phyloP scores from a whole-genome alignment of 1,140 invertebrate genomes.

The Hylaeus volcanicus region DNA sequence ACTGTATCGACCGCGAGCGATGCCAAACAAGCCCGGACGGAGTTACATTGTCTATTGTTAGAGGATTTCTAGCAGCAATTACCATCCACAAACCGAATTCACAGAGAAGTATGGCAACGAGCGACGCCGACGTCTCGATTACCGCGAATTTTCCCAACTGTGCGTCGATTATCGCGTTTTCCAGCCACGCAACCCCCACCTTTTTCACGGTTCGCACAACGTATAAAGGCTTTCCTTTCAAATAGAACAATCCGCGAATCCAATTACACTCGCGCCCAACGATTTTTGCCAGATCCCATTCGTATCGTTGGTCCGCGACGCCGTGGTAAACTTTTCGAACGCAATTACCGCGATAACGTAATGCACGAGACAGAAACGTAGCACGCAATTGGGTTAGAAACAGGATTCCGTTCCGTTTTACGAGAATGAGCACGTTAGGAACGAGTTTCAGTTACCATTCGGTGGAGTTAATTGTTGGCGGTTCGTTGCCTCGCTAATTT shows the following conservation, averaged over 20 bases:
- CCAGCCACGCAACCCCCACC: slow-evolving; percentile 16
- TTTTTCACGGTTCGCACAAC: slow-evolving; percentile 24
- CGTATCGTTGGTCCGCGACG: neutral
- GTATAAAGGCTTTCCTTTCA: neutral
- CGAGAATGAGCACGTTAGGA: neutral
- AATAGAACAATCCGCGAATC: neutral
- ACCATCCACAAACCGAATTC: slow-evolving; percentile 36
- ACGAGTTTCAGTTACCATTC: neutral
- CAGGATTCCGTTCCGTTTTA: neutral
- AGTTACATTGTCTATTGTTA: slow-evolving; percentile 56
- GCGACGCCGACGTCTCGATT: slow-evolving; percentile 8
- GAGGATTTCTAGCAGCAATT: slow-evolving; percentile 43
- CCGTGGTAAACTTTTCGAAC: neutral
- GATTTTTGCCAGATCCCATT: slow-evolving; percentile 1
- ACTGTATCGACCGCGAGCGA: slow-evolving; percentile 7
- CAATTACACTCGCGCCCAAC: slow-evolving; percentile 8
- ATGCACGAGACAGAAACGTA: slow-evolving; percentile 20
- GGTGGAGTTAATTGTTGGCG: neutral
- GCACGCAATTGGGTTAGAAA: slow-evolving; percentile 17
- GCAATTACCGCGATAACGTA: slow-evolving; percentile 28
- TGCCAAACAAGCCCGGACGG: slow-evolving; percentile 43
- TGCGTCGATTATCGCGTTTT: slow-evolving; percentile 47
- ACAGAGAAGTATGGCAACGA: slow-evolving; percentile 35
- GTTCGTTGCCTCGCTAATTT: neutral
- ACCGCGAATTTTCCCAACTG: slow-evolving; percentile 56